Evolutionary conservation across 2,888 invertebrate genomes (phyloP).

Genomic region (Trichogramma dendrolimi): DNA sequence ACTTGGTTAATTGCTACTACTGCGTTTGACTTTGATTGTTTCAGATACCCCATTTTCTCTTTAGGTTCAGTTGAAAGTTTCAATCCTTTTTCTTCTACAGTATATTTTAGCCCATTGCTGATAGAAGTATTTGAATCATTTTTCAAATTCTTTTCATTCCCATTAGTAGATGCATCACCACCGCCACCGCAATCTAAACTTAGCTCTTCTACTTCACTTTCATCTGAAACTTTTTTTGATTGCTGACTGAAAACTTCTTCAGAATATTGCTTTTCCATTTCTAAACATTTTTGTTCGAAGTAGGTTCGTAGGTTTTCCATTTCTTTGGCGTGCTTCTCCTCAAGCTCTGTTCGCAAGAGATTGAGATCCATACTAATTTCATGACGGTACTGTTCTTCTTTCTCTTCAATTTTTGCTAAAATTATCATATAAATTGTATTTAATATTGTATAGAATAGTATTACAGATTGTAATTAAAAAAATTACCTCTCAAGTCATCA

Average conservation of each 20-base stretch:
- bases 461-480: neutral
- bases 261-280: conserved; percentile 75
- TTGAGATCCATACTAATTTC: conserved; percentile 55
- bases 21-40: neutral
- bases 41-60: conserved; percentile 32
- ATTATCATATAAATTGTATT: neutral
- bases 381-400: conserved; percentile 34
- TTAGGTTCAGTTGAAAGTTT: conserved; percentile 31
- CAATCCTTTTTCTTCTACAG: conserved; percentile 18
- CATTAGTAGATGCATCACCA: conserved; percentile 29
- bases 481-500: conserved; percentile 30
- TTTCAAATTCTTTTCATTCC: conserved; percentile 24
- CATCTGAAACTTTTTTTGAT: conserved; percentile 58
- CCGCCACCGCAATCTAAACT: conserved; percentile 50
- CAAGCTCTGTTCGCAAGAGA: conserved; percentile 58
- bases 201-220: conserved; percentile 50
- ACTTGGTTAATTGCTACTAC: no score
- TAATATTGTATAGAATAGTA: no score
- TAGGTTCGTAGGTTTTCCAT: conserved; percentile 76
- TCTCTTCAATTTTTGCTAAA: conserved; percentile 8
- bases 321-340: conserved; percentile 66
- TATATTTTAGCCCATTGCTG: conserved; percentile 17
- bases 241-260: conserved; percentile 68
- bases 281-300: conserved; percentile 75
- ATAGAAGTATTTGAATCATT: neutral